phyloP scores from a whole-genome alignment of 1,140 invertebrate species.

The Calephelis virginiensis region DNA sequence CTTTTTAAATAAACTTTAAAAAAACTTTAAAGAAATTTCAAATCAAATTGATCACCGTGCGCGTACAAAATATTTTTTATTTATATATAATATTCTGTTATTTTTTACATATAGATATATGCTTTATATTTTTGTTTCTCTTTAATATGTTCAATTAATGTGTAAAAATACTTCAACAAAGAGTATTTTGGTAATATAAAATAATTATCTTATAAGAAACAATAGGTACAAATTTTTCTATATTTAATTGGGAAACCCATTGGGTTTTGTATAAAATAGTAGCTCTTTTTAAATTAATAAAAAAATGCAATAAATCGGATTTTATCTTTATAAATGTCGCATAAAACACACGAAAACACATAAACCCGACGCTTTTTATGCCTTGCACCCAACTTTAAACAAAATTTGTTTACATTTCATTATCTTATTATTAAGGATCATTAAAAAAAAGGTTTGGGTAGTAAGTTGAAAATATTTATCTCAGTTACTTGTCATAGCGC shows the following conservation, averaged over 20 bases:
- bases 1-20: conserved; percentile 14
- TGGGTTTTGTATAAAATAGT: conserved; percentile 64
- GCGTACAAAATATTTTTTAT: conserved; percentile 61
- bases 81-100: conserved; percentile 64
- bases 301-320: conserved; percentile 31
- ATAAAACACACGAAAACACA: conserved; percentile 35
- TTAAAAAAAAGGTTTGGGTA: conserved; percentile 3
- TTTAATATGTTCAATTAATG: conserved; percentile 72
- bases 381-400: conserved; percentile 2
- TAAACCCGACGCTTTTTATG: conserved; percentile 33
- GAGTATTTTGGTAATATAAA: conserved; percentile 70
- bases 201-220: conserved; percentile 72
- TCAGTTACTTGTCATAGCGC: neutral
- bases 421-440: conserved; percentile 1
- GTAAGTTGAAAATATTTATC: neutral
- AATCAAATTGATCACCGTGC: conserved; percentile 40
- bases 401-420: neutral
- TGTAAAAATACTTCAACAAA: conserved; percentile 75
- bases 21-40: conserved; percentile 20
- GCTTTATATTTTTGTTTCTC: conserved; percentile 58
- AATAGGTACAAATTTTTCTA: conserved; percentile 63
- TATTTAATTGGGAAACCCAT: conserved; percentile 49
- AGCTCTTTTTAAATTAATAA: conserved; percentile 51
- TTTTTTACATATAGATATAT: conserved; percentile 62
- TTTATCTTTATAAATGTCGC: conserved; percentile 27